Conservation (phyloP, 1,140 invertebrate genomes). For the Eupristina koningsbergeri region DNA sequence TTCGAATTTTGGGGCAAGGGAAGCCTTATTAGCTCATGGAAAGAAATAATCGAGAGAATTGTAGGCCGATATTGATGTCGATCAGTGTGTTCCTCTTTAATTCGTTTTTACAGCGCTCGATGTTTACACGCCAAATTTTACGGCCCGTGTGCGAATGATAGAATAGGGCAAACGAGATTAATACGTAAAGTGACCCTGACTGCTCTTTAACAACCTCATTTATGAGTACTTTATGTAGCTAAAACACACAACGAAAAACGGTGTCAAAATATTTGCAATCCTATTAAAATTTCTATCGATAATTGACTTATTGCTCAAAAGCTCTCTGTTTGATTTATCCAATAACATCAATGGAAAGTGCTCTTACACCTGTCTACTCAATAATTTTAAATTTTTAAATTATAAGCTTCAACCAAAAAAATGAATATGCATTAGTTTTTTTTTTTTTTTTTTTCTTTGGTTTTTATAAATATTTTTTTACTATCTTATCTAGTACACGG, state of each 20-base stretch:
- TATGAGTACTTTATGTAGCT: neutral
- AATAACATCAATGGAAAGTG: too few species aligned
- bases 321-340: too few species aligned
- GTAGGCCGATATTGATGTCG: neutral
- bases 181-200: slow-evolving; percentile 21
- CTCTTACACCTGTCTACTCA: too few species aligned
- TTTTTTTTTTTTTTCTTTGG: too few species aligned
- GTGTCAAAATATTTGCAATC: neutral
- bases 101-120: neutral
- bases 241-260: neutral
- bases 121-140: neutral
- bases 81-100: neutral
- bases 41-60: neutral
- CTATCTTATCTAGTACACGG: too few species aligned
- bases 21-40: neutral
- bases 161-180: slow-evolving; percentile 15
- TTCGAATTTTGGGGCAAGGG: slow-evolving; percentile 1
- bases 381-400: too few species aligned
- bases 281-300: too few species aligned
- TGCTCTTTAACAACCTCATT: neutral
- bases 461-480: too few species aligned
- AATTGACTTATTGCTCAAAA: too few species aligned
- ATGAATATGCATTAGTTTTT: too few species aligned
- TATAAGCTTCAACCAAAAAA: too few species aligned
- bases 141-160: neutral